Conservation (phyloP, 2,113 vertebrate species). For the Equus quagga region DNA sequence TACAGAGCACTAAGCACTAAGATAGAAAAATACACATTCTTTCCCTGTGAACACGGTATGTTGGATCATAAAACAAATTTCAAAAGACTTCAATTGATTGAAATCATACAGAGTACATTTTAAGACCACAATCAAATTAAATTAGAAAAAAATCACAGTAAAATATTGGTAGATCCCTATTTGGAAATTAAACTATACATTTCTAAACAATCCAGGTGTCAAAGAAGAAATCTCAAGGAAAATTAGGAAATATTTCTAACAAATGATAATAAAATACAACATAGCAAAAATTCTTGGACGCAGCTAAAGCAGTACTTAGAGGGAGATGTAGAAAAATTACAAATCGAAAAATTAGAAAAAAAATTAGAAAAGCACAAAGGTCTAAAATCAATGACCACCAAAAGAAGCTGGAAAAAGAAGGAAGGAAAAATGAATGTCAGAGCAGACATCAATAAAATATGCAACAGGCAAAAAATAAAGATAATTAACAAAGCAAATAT, state of each 20-base stretch:
- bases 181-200: not conserved
- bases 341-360: not conserved
- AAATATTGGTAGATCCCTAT: not conserved
- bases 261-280: not conserved
- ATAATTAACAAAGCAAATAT: not conserved
- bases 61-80: not conserved
- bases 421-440: not conserved
- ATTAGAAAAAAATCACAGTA: not conserved
- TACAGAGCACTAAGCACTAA: not conserved
- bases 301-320: not conserved
- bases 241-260: not conserved
- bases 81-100: not conserved
- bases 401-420: not conserved
- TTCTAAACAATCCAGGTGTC: not conserved
- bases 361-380: not conserved
- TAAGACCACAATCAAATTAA: not conserved
- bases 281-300: not conserved
- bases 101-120: not conserved
- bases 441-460: not conserved
- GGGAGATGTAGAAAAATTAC: not conserved
- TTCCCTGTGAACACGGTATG: not conserved
- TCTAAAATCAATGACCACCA: not conserved
- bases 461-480: not conserved
- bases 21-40: not conserved
- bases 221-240: not conserved